Base-by-base conservation (phyloP, 2,888 invertebrate genomes). In the Orchestes rusci region DNA sequence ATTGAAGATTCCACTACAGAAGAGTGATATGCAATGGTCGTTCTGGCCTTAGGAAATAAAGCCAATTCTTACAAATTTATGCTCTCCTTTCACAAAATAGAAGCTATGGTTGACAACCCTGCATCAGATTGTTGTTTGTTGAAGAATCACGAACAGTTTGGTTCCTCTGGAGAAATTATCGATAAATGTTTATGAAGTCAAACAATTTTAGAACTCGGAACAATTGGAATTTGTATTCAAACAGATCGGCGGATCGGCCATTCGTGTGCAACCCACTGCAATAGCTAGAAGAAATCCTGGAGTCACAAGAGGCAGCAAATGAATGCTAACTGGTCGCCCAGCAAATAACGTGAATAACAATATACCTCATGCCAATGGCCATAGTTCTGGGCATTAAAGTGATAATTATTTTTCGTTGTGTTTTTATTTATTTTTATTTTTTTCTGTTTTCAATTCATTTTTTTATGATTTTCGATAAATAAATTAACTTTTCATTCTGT, bases 201-300 rank as follows among this genome's bases (percentile, higher is more conserved):
- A 29, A 29, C n/a, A 29, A 29, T 29, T 4, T 29, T 15, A 16
- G 15, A 3, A 32, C 32, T 32, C 32, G 35, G 10, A 35, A 35
- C 19, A 35, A 35, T 37, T 37, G 37, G 28, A 28, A 37, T 28
- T 27, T 28, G 3, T 37, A 15, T 16, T 16, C 27, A 3, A 37
- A 28, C 15, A 27, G 27, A 27, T 37, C 8, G 23, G 41, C 41
- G 31, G 45, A 39, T 23, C 36, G 12, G 36, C 45, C 10, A 48
- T 48, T 29, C 37, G 41, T 13, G 45, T 48, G 15, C 45, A 45
- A 38, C 45, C 45, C n/a, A 41, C 45, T n/a, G 12, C 48, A 18
- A 44, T 48, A 15, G 44, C 45, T 12, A 40, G 48, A 48, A 48
- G 23, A 23, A 23, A 23, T 10, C 23, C 7, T 23, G 23, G 23